Base-by-base conservation (phyloP, 2,888 invertebrate genomes). In the Beris morrisii region DNA sequence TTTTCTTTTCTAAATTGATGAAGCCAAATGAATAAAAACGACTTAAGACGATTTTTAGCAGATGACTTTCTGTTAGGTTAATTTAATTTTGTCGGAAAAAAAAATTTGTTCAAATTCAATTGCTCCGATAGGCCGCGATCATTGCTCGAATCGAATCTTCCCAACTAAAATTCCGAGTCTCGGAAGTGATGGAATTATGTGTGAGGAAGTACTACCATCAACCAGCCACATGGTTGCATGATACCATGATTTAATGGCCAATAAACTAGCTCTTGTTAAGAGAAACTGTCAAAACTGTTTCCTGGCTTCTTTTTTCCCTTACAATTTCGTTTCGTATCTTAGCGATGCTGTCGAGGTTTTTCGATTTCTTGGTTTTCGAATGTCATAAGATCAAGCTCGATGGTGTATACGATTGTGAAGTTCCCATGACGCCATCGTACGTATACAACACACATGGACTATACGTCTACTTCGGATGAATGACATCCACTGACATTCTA, bases 211-310 rank as follows among this genome's bases (percentile, higher is more conserved):
- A 38, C 9, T 11, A 48, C 48, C 13, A 48, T 5, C 13, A 13
- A 22, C 48, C 12, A 13, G 22, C 48, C 13, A 50, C 63, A 66
- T 55, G 63, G 31, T 55, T 55, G 50, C 56, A 48, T 63, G 44
- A 43, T 52, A 45, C 55, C 38, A 67, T 67, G 67, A 67, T 67
- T 67, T 67, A 67, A 56, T 56, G 31, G 52, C 12, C 50, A 63
- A 63, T 67, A 67, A 67, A 67, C 55, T 64, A 67, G 64, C 57
- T 67, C 64, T 67, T 67, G 67, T 67, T 67, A 67, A 67, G 67
- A 67, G 63, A 64, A 67, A 64, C 67, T 67, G 67, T 67, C 67
- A 67, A 57, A 64, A 64, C 52, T 64, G 63, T 55, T 64, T 64
- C 67, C 63, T 67, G 64, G 48, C 55, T 54, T 63, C 54, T 67